Conservation (phyloP, 23 tunicate species). For the Ascidia mentula region DNA sequence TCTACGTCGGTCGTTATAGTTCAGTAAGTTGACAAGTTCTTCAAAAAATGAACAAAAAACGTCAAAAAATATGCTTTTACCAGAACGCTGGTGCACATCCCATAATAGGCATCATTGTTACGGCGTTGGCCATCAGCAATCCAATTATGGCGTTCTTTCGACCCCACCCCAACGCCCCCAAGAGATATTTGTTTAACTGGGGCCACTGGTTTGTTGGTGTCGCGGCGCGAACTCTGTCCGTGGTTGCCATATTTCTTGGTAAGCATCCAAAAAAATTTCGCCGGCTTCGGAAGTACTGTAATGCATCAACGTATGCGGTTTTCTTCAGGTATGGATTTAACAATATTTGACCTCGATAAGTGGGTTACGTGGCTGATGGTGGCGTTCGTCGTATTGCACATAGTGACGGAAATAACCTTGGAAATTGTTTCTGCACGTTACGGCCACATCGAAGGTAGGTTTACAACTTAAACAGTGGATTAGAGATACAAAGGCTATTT, state of each 20-base stretch:
- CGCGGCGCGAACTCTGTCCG: conserved; percentile 33
- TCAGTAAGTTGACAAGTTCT: conserved; percentile 29
- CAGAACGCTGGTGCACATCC: conserved; percentile 78
- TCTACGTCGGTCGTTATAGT: conserved; percentile 41
- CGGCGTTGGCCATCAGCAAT: conserved; percentile 49
- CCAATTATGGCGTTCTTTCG: conserved; percentile 83
- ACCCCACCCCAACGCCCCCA: conserved; percentile 49
- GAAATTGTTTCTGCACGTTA: conserved; percentile 58
- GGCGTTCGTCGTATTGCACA: conserved; percentile 51
- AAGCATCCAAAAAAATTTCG: background rate
- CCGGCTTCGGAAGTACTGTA: background rate
- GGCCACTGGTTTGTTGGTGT: conserved; percentile 51
- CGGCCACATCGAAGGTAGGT: conserved; percentile 44
- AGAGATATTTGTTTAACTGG: conserved; percentile 59
- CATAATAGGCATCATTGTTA: conserved; percentile 69
- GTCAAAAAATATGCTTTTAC: too few species aligned
- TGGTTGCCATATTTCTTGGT: conserved; percentile 70
- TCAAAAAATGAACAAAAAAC: too few species aligned
- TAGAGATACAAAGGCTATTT: too few species aligned
- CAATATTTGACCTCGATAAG: conserved; percentile 19
- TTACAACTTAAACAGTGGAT: too few species aligned
- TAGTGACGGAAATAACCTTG: conserved; percentile 36
- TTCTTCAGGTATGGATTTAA: conserved; percentile 29
- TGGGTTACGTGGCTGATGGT: conserved; percentile 32
- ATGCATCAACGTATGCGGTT: background rate